Conservation (phyloP, 2,888 invertebrate species). For the Teleogryllus oceanicus region DNA sequence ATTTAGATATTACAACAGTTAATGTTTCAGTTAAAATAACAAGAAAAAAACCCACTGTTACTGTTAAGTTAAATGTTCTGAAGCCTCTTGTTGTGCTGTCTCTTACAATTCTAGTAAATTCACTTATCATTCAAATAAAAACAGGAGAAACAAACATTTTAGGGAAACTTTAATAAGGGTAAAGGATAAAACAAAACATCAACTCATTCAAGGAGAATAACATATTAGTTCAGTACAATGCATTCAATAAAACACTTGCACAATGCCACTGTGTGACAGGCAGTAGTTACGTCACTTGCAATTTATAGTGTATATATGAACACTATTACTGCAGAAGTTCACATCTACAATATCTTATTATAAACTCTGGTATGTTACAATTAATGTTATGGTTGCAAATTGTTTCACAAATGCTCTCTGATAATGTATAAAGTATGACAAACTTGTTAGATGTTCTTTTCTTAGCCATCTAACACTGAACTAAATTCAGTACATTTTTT, state of each 20-base stretch:
- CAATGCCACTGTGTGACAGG: conserved; percentile 18
- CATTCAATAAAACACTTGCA: background rate
- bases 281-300: background rate
- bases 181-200: background rate
- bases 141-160: conserved; percentile 6
- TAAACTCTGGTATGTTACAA: no score
- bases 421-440: no score
- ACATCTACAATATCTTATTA: no score
- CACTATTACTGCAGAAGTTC: no score
- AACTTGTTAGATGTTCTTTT: no score
- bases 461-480: no score
- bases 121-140: background rate
- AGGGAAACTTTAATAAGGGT: background rate
- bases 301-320: background rate
- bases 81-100: background rate
- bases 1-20: background rate
- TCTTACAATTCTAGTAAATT: background rate
- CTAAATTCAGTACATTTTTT: no score
- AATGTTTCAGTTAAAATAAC: background rate
- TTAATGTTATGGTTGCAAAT: no score
- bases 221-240: background rate
- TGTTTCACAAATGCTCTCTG: no score
- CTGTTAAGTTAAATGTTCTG: background rate
- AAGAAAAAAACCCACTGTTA: background rate
- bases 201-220: background rate